phyloP scores from a whole-genome alignment of 2,113 vertebrate species.

The Steatornis caripensis region DNA sequence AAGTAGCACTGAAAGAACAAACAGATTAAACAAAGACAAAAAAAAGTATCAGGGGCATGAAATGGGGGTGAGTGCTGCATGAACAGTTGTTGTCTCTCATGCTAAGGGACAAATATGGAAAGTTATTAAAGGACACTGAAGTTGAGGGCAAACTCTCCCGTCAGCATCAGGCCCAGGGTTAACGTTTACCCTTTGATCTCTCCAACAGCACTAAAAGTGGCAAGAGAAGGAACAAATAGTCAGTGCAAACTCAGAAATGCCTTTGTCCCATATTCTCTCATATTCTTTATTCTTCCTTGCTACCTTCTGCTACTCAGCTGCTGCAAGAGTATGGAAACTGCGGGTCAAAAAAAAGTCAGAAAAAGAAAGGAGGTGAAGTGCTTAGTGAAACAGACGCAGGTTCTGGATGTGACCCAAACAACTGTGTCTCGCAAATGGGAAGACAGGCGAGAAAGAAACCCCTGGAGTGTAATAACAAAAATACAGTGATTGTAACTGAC shows the following conservation, averaged over 20 bases:
- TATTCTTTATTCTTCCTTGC: neutral
- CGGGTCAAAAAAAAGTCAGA: neutral
- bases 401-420: neutral
- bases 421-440: neutral
- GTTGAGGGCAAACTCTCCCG: neutral
- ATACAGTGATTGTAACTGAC: neutral
- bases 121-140: neutral
- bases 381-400: neutral
- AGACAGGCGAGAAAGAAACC: neutral
- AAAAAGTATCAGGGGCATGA: slow-evolving; percentile 13
- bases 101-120: neutral
- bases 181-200: neutral
- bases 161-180: neutral
- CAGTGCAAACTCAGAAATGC: neutral
- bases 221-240: neutral
- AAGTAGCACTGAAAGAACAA: slow-evolving; percentile 50
- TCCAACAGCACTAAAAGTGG: neutral
- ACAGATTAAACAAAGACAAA: slow-evolving; percentile 55
- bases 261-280: neutral
- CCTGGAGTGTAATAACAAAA: neutral
- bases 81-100: neutral
- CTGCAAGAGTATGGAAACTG: neutral
- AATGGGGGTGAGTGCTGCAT: neutral
- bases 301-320: neutral
- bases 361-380: neutral